Conservation (phyloP, 1,140 invertebrate species). For the Pachypsylla venusta region DNA sequence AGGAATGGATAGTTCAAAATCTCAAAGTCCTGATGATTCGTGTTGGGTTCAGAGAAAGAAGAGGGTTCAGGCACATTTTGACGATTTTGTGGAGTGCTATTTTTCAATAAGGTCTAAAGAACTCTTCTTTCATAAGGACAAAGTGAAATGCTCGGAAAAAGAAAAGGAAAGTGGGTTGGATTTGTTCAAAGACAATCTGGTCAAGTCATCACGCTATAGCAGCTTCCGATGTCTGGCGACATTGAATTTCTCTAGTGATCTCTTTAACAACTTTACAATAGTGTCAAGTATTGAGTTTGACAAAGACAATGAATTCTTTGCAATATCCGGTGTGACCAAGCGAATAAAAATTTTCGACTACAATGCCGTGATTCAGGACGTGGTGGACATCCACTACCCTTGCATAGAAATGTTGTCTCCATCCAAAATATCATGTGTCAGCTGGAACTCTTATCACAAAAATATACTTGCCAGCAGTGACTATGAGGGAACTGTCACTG, state of each 20-base stretch:
- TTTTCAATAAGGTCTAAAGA: slow-evolving; percentile 60
- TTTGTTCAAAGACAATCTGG: slow-evolving; percentile 69
- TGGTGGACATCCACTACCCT: slow-evolving; percentile 80
- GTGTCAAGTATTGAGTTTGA: slow-evolving; percentile 96
- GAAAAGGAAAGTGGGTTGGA: slow-evolving; percentile 43
- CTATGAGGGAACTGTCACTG: slow-evolving; percentile 84
- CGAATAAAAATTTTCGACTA: slow-evolving; percentile 92
- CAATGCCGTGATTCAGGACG: slow-evolving; percentile 63
- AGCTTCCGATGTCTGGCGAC: slow-evolving; percentile 66
- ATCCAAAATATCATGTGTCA: slow-evolving; percentile 90
- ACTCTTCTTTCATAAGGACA: slow-evolving; percentile 39
- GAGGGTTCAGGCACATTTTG: slow-evolving; percentile 72
- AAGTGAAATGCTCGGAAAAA: slow-evolving; percentile 23
- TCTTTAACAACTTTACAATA: slow-evolving; percentile 78
- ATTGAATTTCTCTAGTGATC: slow-evolving; percentile 78
- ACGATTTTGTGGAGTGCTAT: slow-evolving; percentile 80
- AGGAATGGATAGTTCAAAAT: slow-evolving; percentile 11
- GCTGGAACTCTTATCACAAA: slow-evolving; percentile 90
- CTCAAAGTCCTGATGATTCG: not conserved
- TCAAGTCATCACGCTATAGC: slow-evolving; percentile 76
- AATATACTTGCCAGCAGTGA: slow-evolving; percentile 79
- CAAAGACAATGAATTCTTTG: slow-evolving; percentile 91
- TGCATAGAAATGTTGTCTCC: slow-evolving; percentile 82
- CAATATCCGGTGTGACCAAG: slow-evolving; percentile 90
- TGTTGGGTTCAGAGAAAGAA: slow-evolving; percentile 37